Evolutionary conservation across 2,888 invertebrate species (phyloP), one percentile per base, ranked within the genome.

Genomic region (Hirtodrosophila alboralis): DNA sequence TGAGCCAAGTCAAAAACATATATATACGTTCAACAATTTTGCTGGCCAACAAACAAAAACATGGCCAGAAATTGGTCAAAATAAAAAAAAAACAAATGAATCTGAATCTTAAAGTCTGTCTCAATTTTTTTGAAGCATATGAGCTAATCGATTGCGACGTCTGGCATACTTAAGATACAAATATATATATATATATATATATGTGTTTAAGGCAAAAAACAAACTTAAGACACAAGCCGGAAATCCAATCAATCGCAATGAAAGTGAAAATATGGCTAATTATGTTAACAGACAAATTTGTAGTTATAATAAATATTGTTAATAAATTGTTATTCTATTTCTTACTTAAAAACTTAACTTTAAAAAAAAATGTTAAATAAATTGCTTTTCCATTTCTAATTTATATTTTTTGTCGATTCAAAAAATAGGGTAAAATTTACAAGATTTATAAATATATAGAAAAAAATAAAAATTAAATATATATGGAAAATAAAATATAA

Each of bases 121-220:
- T 57, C 66, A 53, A n/a, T n/a, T n/a, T n/a, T 21, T 38, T 13
- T 28, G 13, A n/a, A 56, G 44, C 56, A 45, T 34, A 10, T 31
- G 10, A 62, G 26, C 54, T 68, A 74, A 71, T 73, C 51, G 51
- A 37, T 54, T 21, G 21, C 45, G 70, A 67, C 73, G 43, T 58
- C 36, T 61, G 73, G 61, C 67, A 53, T 49, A 56, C 72, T 58
- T 54, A 54, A 44, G 49, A 21, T 36, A 14, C n/a, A n/a, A n/a
- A n/a, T n/a, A n/a, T n/a, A n/a, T n/a, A n/a, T n/a, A n/a, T n/a
- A n/a, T n/a, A n/a, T n/a, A n/a, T n/a, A n/a, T n/a, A n/a, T n/a
- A n/a, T n/a, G n/a, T n/a, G n/a, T n/a, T n/a, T 13, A 34, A 31
- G 34, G 14, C 23, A 16, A 62, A 18, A 40, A 56, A 56, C 21